A percentile compares a stretch with the other conserved stretches of the same genome.
phyloP scores from a whole-genome alignment of 37 sponge, comb jelly and placozoan species.

The Spongilla lacustris region DNA sequence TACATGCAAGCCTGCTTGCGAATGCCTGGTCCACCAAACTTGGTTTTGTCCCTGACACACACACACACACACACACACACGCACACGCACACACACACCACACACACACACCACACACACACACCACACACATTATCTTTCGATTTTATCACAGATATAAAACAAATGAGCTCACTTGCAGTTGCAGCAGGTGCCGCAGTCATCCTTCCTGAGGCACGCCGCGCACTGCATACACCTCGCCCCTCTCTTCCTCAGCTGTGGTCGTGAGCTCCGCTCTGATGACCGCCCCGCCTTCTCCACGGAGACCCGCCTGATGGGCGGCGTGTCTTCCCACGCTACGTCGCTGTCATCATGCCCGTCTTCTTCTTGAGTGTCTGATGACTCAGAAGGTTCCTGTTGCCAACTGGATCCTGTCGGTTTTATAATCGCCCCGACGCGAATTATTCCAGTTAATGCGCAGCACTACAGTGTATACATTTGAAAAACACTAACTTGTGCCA shows the following conservation, averaged over 20 bases:
- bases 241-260: constrained; percentile 58
- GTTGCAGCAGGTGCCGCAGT: constrained; percentile 70
- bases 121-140: neutral
- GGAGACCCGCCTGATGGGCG: neutral
- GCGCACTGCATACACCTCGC: constrained; percentile 74
- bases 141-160: neutral
- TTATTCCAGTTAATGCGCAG: neutral
- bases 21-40: constrained; percentile 69
- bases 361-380: neutral
- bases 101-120: constrained; percentile 5
- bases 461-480: neutral
- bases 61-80: neutral
- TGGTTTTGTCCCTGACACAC: constrained; percentile 55
- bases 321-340: neutral
- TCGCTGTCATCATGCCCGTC: neutral
- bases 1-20: constrained; percentile 79
- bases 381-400: neutral
- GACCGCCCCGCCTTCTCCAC: neutral
- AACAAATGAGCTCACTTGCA: constrained; percentile 36
- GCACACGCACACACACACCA: neutral
- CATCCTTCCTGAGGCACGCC: constrained; percentile 59
- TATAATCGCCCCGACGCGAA: neutral
- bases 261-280: neutral
- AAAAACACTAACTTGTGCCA: neutral
- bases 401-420: neutral